A percentile compares a stretch with the other conserved stretches of the same genome.
These are phyloP conservation scores for Heliothis subflexa DNA, from an alignment of 1,140 invertebrate species.

Conservation along the genomic window DNA sequence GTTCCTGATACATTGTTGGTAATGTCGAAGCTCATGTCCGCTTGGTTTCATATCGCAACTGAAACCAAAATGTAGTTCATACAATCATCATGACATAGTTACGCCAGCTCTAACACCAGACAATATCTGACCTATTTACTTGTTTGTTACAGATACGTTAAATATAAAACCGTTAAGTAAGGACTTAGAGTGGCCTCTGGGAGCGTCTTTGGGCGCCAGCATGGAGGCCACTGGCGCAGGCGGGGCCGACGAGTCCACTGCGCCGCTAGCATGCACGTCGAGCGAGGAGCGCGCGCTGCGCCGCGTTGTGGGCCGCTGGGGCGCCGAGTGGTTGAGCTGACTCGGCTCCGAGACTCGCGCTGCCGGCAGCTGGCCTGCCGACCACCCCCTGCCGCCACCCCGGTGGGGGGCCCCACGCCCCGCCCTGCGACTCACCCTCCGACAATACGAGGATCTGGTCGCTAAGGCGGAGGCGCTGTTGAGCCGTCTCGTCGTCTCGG, in stretches of 20 bases:
- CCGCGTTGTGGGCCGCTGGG: slow-evolving; percentile 94
- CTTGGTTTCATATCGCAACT: background rate
- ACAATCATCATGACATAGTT: background rate
- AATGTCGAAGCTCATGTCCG: background rate
- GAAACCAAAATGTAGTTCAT: background rate
- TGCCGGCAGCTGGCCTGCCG: slow-evolving; percentile 74
- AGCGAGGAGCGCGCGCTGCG: slow-evolving; percentile 86
- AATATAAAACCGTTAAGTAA: slow-evolving; percentile 86
- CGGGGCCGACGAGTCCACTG: slow-evolving; percentile 67
- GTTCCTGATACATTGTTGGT: background rate
- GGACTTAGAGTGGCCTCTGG: slow-evolving; percentile 81
- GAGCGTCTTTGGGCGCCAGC: slow-evolving; percentile 75
- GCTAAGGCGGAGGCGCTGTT: slow-evolving; percentile 92
- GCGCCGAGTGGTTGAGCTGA: slow-evolving; percentile 97
- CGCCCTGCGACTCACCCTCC: slow-evolving; percentile 88
- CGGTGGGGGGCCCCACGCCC: slow-evolving; percentile 87
- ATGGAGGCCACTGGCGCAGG: slow-evolving; percentile 84
- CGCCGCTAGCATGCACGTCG: slow-evolving; percentile 72
- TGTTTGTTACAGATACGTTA: slow-evolving; percentile 77
- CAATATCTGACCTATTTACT: background rate
- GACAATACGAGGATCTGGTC: slow-evolving; percentile 92
- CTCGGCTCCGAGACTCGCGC: slow-evolving; percentile 90
- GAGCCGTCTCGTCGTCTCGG: slow-evolving; percentile 92
- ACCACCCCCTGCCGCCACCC: slow-evolving; percentile 89
- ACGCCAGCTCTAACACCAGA: background rate